phyloP scores from a whole-genome alignment of 2,888 invertebrate genomes.

The Bombylius major region DNA sequence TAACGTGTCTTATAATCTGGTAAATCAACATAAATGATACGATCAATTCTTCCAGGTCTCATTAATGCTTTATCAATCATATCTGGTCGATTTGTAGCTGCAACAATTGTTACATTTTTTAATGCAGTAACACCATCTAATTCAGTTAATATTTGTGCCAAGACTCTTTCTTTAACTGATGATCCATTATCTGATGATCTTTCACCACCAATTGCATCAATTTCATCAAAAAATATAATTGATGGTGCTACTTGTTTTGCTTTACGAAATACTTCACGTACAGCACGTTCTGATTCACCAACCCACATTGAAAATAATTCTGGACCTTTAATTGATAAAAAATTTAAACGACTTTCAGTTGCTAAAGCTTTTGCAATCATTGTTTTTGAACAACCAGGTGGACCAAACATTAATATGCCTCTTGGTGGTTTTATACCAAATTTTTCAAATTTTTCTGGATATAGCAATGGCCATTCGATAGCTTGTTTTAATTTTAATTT shows the following conservation, averaged over 20 bases:
- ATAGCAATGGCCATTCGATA: slow-evolving; percentile 86
- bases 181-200: slow-evolving; percentile 46
- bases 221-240: slow-evolving; percentile 95
- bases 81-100: slow-evolving; percentile 95
- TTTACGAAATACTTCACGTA: slow-evolving; percentile 79
- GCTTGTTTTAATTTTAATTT: slow-evolving; percentile 78
- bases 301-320: slow-evolving; percentile 97
- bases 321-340: slow-evolving; percentile 91
- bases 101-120: slow-evolving; percentile 78
- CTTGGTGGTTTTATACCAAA: slow-evolving; percentile 77
- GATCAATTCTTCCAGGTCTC: slow-evolving; percentile 81
- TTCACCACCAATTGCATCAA: slow-evolving; percentile 86
- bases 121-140: slow-evolving; percentile 85
- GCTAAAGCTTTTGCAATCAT: slow-evolving; percentile 96
- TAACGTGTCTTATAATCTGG: slow-evolving; percentile 68
- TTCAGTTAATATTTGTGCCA: slow-evolving; percentile 87
- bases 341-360: slow-evolving; percentile 89
- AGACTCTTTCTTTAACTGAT: slow-evolving; percentile 81
- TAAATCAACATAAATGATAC: slow-evolving; percentile 84
- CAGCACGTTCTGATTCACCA: slow-evolving; percentile 91
- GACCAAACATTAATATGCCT: slow-evolving; percentile 89
- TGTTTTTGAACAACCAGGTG: slow-evolving; percentile 97
- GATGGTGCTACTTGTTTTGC: slow-evolving; percentile 89
- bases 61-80: slow-evolving; percentile 86
- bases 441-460: slow-evolving; percentile 67